phyloP scores from a whole-genome alignment of 1,140 invertebrate genomes.

The Amyelois transitella region DNA sequence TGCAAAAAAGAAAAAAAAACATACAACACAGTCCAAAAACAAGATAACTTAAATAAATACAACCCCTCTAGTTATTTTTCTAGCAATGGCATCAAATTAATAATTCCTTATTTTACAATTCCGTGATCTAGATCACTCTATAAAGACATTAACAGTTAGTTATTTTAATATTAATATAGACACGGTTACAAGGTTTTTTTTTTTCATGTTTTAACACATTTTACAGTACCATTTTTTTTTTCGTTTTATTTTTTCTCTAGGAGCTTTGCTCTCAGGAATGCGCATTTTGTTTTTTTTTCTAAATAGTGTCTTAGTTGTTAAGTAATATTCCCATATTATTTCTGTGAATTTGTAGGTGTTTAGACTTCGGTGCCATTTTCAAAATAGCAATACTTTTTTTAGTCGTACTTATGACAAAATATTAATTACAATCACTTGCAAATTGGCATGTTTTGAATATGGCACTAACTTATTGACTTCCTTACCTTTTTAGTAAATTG shows the following conservation, averaged over 20 bases:
- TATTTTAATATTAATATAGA: conserved; percentile 54
- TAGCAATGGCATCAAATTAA: conserved; percentile 48
- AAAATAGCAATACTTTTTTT: conserved; percentile 16
- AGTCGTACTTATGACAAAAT: background rate
- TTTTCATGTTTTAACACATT: conserved; percentile 54
- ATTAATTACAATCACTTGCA: background rate
- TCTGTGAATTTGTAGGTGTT: conserved; percentile 38
- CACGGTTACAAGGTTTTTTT: conserved; percentile 54
- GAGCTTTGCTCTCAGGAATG: conserved; percentile 21
- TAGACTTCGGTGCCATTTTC: conserved; percentile 57
- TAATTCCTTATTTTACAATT: conserved; percentile 63
- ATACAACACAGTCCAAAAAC: background rate
- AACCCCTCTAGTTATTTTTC: conserved; percentile 6
- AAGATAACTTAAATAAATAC: background rate
- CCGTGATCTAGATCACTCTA: conserved; percentile 68
- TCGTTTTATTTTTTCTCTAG: conserved; percentile 31
- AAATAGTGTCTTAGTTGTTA: conserved; percentile 51
- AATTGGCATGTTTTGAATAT: conserved; percentile 32
- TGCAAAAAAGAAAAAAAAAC: conserved; percentile 14
- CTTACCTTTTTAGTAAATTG: conserved; percentile 22
- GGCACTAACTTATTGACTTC: conserved; percentile 37
- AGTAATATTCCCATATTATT: conserved; percentile 66
- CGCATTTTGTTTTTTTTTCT: conserved; percentile 29
- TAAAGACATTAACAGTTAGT: conserved; percentile 73
- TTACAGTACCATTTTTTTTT: conserved; percentile 58